Percentiles rank a stretch among this genome's conserved stretches.
Conservation (phyloP, 1,140 invertebrate genomes). For the Conus ventricosus region DNA sequence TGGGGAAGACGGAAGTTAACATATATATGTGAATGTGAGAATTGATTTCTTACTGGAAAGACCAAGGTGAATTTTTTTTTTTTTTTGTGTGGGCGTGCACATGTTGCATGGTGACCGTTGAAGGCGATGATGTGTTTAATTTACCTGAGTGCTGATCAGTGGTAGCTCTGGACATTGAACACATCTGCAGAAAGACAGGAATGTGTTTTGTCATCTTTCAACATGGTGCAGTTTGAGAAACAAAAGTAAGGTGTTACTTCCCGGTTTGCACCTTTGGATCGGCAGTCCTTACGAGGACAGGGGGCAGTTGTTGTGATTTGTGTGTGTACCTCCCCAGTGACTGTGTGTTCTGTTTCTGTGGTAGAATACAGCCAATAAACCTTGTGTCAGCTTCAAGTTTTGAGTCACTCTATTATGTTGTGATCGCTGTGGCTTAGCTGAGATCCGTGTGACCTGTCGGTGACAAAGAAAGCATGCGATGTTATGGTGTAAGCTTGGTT, state of each 20-base stretch:
- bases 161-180: neutral
- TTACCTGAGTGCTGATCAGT: neutral
- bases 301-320: slow-evolving; percentile 28
- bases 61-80: neutral
- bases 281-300: neutral
- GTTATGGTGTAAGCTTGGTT: neutral
- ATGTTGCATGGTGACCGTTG: neutral
- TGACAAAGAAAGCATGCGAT: neutral
- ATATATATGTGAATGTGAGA: neutral
- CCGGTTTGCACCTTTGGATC: slow-evolving; percentile 6
- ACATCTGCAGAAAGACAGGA: neutral
- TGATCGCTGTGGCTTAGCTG: neutral
- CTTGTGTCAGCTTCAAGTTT: slow-evolving; percentile 22
- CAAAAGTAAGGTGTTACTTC: too few relatives aligned
- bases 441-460: neutral
- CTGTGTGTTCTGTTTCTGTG: slow-evolving; percentile 19
- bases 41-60: neutral
- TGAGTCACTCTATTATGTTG: slow-evolving; percentile 13
- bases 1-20: slow-evolving; percentile 12
- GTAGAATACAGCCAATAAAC: slow-evolving; percentile 39
- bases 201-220: too few relatives aligned
- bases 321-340: slow-evolving; percentile 21
- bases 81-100: neutral
- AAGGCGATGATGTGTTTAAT: neutral
- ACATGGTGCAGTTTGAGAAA: too few relatives aligned